Base-by-base conservation (phyloP, 2,888 invertebrate genomes). In the Chalcosyrphus nemorum region DNA sequence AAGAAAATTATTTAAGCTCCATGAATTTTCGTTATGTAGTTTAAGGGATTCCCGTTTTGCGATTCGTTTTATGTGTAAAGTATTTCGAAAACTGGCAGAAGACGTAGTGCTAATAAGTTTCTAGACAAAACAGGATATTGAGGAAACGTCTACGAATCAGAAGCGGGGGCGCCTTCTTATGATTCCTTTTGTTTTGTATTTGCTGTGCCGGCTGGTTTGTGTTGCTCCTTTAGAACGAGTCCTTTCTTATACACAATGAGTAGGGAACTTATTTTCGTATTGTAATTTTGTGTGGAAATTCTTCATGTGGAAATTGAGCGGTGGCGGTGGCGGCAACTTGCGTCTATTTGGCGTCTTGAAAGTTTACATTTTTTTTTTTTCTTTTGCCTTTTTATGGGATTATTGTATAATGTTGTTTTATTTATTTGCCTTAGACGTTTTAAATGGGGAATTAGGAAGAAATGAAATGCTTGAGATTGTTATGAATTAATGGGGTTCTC, bases 91-190 rank as follows among this genome's bases (percentile, higher is more conserved):
- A 56, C 59, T 45, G 61, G 29, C 68, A 50, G 9, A 57, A 71
- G 65, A 77, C 66, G 45, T 72, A 65, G 66, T 77, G 71, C 81
- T 77, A 82, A 82, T 77, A 77, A 77, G 82, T 74, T 77, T 50
- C 61, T 72, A 82, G 72, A 82, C 71, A 76, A 76, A 81, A 76
- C 82, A 82, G 77, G 77, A 82, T 82, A 82, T 77, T 77, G 71
- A 59, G 61, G 72, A 72, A 82, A 77, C 61, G 72, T 82, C 77
- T 77, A 72, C 54, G 54, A 82, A 32, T 74, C 29, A 41, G 29
- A 56, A 82, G 56, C 24, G 66, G 82, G 77, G 82, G 77, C 77
- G 82, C 77, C 82, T 66, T 61, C 81, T 57, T 65, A 71, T 71
- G 54, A 71, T 81, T 47, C 47, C 65, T n/a, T 72, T 66, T 81